A percentile compares a stretch with the other conserved stretches of the same genome.
phyloP scores from a whole-genome alignment of 2,113 vertebrate species.

The Takifugu flavidus region DNA sequence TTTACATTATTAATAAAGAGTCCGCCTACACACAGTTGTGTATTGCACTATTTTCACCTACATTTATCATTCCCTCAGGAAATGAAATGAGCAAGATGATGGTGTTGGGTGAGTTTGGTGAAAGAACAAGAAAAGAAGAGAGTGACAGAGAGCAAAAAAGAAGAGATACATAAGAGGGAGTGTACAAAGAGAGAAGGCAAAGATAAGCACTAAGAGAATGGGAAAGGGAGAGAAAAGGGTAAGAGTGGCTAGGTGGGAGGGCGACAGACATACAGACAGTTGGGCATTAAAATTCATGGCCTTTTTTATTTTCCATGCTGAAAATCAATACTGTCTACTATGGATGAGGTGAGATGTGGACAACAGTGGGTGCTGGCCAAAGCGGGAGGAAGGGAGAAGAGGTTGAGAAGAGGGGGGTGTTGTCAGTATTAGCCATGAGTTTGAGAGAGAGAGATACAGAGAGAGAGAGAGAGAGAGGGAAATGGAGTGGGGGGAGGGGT shows the following conservation, averaged over 20 bases:
- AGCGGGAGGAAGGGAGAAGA: constrained; percentile 16
- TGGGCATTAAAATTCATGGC: constrained; percentile 80
- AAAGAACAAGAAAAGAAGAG: constrained; percentile 38
- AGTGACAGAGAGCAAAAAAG: constrained; percentile 26
- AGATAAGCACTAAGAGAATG: constrained; percentile 32
- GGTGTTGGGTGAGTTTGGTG: constrained; percentile 29
- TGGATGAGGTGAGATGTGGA: constrained; percentile 81
- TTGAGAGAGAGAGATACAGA: constrained; percentile 9
- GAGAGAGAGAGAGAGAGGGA: constrained; percentile 14
- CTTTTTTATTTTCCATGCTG: constrained; percentile 80
- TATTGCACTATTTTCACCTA: constrained; percentile 3
- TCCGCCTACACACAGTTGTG: background rate
- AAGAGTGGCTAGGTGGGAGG: constrained; percentile 45
- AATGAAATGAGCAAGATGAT: constrained; percentile 22
- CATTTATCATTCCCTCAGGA: constrained; percentile 47
- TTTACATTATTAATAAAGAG: background rate
- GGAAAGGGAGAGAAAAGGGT: constrained; percentile 31
- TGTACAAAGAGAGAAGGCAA: constrained; percentile 19
- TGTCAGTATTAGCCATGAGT: constrained; percentile 1
- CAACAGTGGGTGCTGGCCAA: constrained; percentile 71
- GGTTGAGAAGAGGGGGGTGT: background rate
- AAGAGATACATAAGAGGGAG: constrained; percentile 8
- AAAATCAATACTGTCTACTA: constrained; percentile 83
- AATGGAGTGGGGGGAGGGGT: background rate
- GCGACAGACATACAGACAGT: constrained; percentile 68